Evolutionary conservation across 2,113 vertebrate species (phyloP).

Genomic region (Xiphias gladius): DNA sequence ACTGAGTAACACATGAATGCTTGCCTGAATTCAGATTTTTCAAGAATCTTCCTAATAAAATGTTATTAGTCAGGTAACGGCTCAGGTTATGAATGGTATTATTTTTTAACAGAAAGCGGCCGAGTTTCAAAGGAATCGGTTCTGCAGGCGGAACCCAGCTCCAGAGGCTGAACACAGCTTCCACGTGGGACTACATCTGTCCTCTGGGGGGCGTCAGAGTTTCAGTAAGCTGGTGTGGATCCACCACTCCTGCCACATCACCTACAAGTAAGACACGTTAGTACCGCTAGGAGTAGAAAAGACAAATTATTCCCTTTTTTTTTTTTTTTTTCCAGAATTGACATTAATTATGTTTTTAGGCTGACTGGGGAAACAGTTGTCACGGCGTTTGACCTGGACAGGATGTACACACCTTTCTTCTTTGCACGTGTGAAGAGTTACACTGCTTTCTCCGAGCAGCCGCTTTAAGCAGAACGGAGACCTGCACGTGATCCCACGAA

Average conservation of each 20-base stretch:
- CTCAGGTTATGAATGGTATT: not conserved
- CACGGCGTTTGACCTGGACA: slow-evolving; percentile 95
- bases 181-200: slow-evolving; percentile 93
- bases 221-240: slow-evolving; percentile 97
- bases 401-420: slow-evolving; percentile 95
- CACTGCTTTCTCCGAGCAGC: slow-evolving; percentile 94
- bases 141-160: slow-evolving; percentile 90
- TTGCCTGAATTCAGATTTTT: not conserved
- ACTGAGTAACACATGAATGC: not conserved
- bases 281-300: not conserved
- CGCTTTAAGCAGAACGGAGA: slow-evolving; percentile 84
- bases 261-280: slow-evolving; percentile 88
- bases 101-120: slow-evolving; percentile 86
- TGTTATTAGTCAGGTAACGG: not conserved
- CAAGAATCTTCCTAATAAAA: not conserved
- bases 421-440: slow-evolving; percentile 98
- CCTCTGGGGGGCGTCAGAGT: slow-evolving; percentile 92
- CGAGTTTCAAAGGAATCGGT: slow-evolving; percentile 93
- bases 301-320: not conserved
- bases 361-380: slow-evolving; percentile 94
- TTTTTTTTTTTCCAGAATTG: not conserved
- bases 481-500: slow-evolving; percentile 44
- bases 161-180: slow-evolving; percentile 95
- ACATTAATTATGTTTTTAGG: slow-evolving; percentile 77
- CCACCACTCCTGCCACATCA: slow-evolving; percentile 97